A percentile compares a stretch with the other conserved stretches of the same genome.
phyloP scores from a whole-genome alignment of 2,888 invertebrate genomes.

The Copidosoma aretas region DNA sequence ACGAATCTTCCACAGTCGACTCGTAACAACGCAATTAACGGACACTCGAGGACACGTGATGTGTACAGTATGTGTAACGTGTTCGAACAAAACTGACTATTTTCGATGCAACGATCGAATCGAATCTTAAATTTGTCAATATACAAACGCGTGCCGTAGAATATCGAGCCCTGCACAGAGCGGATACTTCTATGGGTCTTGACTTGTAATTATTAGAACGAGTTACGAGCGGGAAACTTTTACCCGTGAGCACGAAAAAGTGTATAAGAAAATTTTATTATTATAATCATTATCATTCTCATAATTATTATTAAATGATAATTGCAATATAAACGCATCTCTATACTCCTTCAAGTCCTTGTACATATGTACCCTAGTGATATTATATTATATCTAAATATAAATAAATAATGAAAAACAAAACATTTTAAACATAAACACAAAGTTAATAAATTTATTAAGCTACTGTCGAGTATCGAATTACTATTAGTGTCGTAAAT shows the following conservation, averaged over 20 bases:
- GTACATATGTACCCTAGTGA: constrained; percentile 63
- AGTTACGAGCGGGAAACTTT: constrained; percentile 10
- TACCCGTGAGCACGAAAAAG: constrained; percentile 32
- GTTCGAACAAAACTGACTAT: constrained; percentile 11
- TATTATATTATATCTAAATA: constrained; percentile 58
- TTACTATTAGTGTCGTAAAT: constrained; percentile 53
- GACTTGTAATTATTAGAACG: too few relatives aligned
- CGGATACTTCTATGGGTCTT: too few relatives aligned
- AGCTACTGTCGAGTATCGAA: constrained; percentile 53
- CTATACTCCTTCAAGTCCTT: constrained; percentile 56
- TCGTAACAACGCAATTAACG: constrained; percentile 24
- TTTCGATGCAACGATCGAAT: too few relatives aligned
- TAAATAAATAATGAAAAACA: constrained; percentile 46
- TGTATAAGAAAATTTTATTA: constrained; percentile 31
- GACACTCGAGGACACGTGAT: constrained; percentile 17
- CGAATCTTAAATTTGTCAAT: too few relatives aligned
- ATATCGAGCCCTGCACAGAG: too few relatives aligned
- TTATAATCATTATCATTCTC: constrained; percentile 32
- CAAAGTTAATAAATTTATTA: constrained; percentile 61
- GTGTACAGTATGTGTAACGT: constrained; percentile 26
- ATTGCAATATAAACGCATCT: constrained; percentile 59
- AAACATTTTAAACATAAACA: constrained; percentile 43
- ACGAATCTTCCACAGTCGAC: constrained; percentile 24
- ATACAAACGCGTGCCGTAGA: too few relatives aligned
- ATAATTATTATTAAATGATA: constrained; percentile 45